Evolutionary conservation across 2,888 invertebrate genomes (phyloP).

Genomic region (Habroteleia sp.): DNA sequence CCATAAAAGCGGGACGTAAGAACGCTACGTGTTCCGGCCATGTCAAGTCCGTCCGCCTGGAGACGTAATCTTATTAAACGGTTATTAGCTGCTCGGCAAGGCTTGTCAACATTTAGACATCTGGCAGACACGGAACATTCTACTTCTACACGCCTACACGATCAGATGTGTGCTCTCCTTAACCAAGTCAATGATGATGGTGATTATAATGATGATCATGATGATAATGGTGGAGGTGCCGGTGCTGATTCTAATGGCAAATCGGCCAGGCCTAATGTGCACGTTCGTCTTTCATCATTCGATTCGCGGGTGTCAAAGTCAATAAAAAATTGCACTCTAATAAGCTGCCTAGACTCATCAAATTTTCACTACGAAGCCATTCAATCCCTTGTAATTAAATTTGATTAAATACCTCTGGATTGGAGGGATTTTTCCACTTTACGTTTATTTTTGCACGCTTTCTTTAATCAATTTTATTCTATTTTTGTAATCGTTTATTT

Average conservation of each 20-base stretch:
- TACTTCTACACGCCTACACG: conserved; percentile 73
- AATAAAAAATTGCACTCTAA: conserved; percentile 3
- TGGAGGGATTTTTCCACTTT: too few species aligned
- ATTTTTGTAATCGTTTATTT: too few species aligned
- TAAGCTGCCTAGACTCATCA: conserved; percentile 1
- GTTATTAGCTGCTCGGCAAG: conserved; percentile 79
- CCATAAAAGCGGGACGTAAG: conserved; percentile 73
- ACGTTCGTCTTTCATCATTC: conserved; percentile 48
- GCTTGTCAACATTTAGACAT: conserved; percentile 80
- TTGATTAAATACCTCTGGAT: too few species aligned
- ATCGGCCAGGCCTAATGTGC: conserved; percentile 38
- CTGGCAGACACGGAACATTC: conserved; percentile 79
- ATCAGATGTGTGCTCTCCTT: conserved; percentile 64
- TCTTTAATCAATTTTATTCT: too few species aligned
- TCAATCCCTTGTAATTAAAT: too few species aligned
- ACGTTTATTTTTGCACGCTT: too few species aligned
- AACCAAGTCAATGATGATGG: conserved; percentile 58
- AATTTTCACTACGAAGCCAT: neutral
- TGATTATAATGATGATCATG: conserved; percentile 58
- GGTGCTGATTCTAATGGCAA: conserved; percentile 48
- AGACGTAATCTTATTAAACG: conserved; percentile 80
- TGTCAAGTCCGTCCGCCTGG: conserved; percentile 76
- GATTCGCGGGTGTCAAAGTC: conserved; percentile 21
- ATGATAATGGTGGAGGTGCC: conserved; percentile 47
- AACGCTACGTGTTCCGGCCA: conserved; percentile 76